Percentiles rank a stretch among this genome's conserved stretches.
phyloP scores from a whole-genome alignment of 2,797 vertebrate species.

The Sebastiscus tertius region DNA sequence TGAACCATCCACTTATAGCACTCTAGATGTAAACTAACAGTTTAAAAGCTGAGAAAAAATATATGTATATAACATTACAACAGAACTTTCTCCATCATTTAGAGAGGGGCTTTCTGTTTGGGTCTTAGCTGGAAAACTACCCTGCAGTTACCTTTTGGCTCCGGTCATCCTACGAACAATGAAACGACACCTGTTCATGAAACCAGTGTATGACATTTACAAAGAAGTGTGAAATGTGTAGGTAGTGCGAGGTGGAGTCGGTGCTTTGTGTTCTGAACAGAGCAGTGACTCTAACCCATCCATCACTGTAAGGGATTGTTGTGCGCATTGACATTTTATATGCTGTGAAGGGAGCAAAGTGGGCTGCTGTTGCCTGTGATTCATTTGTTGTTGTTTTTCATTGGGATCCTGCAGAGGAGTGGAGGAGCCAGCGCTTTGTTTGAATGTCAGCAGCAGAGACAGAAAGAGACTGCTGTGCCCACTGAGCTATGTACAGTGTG shows the following conservation, averaged over 20 bases:
- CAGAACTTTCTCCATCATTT: neutral
- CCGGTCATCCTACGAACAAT: constrained; percentile 25
- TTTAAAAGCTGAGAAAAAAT: neutral
- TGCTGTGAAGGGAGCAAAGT: constrained; percentile 70
- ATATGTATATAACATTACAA: neutral
- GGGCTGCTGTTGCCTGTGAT: constrained; percentile 71
- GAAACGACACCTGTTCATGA: constrained; percentile 48
- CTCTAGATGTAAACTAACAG: neutral
- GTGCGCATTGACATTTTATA: constrained; percentile 76
- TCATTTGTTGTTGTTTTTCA: constrained; percentile 78
- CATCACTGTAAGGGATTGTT: constrained; percentile 72
- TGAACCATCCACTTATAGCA: neutral
- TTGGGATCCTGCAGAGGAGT: constrained; percentile 70
- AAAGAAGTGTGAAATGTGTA: constrained; percentile 47
- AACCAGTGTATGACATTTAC: constrained; percentile 61
- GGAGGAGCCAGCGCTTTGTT: constrained; percentile 71
- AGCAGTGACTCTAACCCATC: constrained; percentile 61
- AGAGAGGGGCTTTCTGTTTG: neutral
- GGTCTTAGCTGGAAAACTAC: neutral
- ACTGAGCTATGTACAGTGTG: constrained; percentile 70
- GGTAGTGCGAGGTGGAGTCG: constrained; percentile 45
- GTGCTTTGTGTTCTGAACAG: constrained; percentile 53
- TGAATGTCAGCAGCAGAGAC: constrained; percentile 73
- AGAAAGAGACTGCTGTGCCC: constrained; percentile 68
- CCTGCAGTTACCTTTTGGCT: neutral